Conservation (phyloP, 2,888 invertebrate genomes). For the Ormyrus rosae region DNA sequence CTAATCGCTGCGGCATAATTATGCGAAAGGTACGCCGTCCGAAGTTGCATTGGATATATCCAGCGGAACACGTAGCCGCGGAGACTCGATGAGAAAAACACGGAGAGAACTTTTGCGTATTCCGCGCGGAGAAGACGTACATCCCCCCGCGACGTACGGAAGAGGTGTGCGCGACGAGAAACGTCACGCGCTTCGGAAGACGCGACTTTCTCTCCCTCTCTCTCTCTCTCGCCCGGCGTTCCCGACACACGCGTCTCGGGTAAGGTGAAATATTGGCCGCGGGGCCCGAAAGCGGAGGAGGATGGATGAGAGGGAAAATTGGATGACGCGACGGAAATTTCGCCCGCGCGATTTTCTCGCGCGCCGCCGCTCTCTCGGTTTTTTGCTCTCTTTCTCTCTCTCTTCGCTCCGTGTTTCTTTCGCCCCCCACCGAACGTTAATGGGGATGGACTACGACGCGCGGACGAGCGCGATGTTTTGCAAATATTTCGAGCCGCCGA, state of each 20-base stretch:
- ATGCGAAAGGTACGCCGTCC: not conserved
- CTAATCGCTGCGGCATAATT: not conserved
- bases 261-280: conserved; percentile 36
- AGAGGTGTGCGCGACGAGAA: conserved; percentile 67
- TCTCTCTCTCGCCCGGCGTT: conserved; percentile 24
- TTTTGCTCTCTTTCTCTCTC: not conserved
- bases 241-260: conserved; percentile 2
- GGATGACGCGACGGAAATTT: conserved; percentile 50
- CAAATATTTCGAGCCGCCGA: not conserved
- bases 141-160: not conserved
- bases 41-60: not conserved
- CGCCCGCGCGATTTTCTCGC: not conserved
- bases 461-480: not conserved
- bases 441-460: too few species aligned
- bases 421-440: not conserved
- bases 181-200: conserved; percentile 67
- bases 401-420: not conserved
- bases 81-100: not conserved
- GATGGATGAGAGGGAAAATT: conserved; percentile 56
- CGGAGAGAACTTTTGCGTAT: not conserved
- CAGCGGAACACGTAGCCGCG: not conserved
- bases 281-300: conserved; percentile 43
- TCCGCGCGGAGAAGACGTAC: not conserved
- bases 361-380: not conserved
- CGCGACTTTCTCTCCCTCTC: not conserved